Evolutionary conservation across 2,888 invertebrate species (phyloP).

Genomic region (Hanleya hanleyi): DNA sequence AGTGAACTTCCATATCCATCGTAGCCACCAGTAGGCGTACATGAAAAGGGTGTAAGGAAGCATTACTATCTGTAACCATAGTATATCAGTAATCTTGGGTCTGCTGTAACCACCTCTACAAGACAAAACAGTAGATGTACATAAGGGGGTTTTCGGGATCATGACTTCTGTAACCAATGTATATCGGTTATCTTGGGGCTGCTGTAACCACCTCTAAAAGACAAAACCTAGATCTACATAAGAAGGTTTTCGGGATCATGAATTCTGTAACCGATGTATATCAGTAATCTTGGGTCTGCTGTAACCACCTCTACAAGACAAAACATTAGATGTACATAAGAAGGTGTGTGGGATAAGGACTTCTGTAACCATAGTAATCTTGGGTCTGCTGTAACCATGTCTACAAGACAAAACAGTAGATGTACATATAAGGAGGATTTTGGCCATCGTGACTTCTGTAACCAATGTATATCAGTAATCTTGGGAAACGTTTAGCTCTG

Average conservation of each 20-base stretch:
- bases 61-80: slow-evolving; percentile 88
- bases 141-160: no score
- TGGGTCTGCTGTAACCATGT: no score
- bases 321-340: not conserved
- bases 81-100: slow-evolving; percentile 80
- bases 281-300: slow-evolving; percentile 83
- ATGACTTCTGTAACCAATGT: no score
- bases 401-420: no score
- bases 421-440: slow-evolving; percentile 80
- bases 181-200: no score
- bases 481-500: no score
- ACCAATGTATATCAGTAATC: slow-evolving; percentile 83
- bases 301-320: slow-evolving; percentile 83
- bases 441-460: slow-evolving; percentile 87
- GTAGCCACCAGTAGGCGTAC: slow-evolving; percentile 83
- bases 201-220: no score
- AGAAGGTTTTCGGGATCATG: slow-evolving; percentile 83
- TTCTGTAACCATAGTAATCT: no score
- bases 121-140: slow-evolving; percentile 21
- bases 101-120: slow-evolving; percentile 90
- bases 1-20: slow-evolving; percentile 88
- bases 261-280: slow-evolving; percentile 88
- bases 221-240: slow-evolving; percentile 80
- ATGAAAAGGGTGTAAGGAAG: slow-evolving; percentile 82
- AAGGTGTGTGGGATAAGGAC: no score